Evolutionary conservation across 2,797 vertebrate genomes (phyloP), one percentile per base, ranked within the genome.

Genomic region (Tragopan temminckii): DNA sequence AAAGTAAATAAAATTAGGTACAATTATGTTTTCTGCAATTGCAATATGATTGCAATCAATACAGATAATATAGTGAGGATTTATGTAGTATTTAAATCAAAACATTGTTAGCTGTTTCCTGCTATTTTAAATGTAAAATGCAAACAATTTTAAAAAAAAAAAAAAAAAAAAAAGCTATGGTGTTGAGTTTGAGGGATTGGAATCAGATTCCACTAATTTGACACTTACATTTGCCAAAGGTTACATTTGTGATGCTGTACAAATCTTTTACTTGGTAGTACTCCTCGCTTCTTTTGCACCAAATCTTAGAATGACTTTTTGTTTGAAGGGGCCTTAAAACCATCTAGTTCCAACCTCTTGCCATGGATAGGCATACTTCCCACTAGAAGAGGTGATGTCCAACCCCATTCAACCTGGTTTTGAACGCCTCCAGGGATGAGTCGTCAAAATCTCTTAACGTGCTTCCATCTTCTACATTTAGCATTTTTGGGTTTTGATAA

Each of bases 401-500:
- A 62, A 20, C 17, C 18, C 13, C 27, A 14, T 62, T 40, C 61
- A 42, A 10, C 18, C 18, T n/a, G 18, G n/a, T 21, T 33, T 58
- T 35, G 33, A 35, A 35, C 21, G 23, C 55, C 20, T 35, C 13
- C 55, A 58, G n/a, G 55, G 13, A 58, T 58, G 55, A n/a, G 20
- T 8, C 23, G 21, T 14, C 21, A 33, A 33, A 19, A 23, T 33
- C n/a, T 42, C 61, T 31, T 27, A 19, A 27, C 38, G 7, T 38
- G 21, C 35, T 88, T 84, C 18, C 23, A 9, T 43, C 24, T 76
- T 83, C 61, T 85, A 4, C 11, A 1, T 69, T 76, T 27, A 81
- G n/a, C 76, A 36, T 67, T 94, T 72, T 45, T 2, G 25, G 13
- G 13, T 21, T 61, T 81, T 80, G 59, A 57, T 27, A 82, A 90